These are phyloP conservation scores for Arctia plantaginis DNA, from an alignment of 2,888 invertebrate genomes.

Conservation along the genomic window DNA sequence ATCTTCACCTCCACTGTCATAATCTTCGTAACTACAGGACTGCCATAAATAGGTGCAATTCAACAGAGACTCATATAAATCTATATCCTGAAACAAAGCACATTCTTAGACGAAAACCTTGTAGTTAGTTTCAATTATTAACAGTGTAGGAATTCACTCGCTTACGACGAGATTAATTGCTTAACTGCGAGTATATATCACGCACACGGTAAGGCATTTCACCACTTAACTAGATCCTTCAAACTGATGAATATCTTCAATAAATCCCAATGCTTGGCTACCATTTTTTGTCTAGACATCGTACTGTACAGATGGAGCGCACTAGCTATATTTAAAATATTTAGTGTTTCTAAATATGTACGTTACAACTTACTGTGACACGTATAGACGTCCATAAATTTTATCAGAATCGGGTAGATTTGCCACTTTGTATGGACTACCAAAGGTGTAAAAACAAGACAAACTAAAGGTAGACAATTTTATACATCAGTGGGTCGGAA, in stretches of 20 bases:
- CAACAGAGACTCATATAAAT: neutral
- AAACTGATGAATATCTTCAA: constrained; percentile 46
- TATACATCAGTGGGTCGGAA: neutral
- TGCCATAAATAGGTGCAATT: neutral
- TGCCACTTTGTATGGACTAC: neutral
- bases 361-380: neutral
- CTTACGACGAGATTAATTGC: constrained; percentile 40
- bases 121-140: constrained; percentile 27
- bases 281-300: constrained; percentile 38
- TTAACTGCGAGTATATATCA: constrained; percentile 27
- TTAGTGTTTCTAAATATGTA: constrained; percentile 1
- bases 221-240: constrained; percentile 30
- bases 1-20: too few relatives aligned
- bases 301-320: constrained; percentile 17
- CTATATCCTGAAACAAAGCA: neutral
- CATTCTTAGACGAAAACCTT: constrained; percentile 27
- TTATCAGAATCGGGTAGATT: neutral
- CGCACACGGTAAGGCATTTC: constrained; percentile 26
- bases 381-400: neutral
- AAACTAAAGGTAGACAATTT: neutral
- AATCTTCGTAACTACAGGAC: neutral
- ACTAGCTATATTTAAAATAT: constrained; percentile 20
- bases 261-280: constrained; percentile 29
- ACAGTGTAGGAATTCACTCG: constrained; percentile 33
- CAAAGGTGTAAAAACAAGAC: neutral